phyloP scores from a whole-genome alignment of 2,888 invertebrate genomes.

The Dinocampus coccinellae region DNA sequence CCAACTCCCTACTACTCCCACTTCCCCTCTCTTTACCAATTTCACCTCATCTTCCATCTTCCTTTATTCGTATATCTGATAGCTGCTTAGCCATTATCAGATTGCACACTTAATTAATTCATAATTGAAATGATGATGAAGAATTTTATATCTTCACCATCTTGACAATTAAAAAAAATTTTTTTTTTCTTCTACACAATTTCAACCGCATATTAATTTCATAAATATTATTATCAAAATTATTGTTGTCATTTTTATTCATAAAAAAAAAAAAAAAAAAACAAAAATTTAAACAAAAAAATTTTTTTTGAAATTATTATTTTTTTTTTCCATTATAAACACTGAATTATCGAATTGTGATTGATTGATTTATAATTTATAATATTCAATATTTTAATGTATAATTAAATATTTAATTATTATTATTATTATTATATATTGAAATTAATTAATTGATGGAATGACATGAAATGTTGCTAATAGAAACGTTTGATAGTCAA shows the following conservation, averaged over 20 bases:
- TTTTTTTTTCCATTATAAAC: too few relatives aligned
- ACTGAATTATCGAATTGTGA: too few relatives aligned
- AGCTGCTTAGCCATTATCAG: not conserved
- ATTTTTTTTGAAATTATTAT: too few relatives aligned
- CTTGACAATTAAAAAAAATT: not conserved
- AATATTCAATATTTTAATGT: too few relatives aligned
- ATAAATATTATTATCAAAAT: too few relatives aligned
- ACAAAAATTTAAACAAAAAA: too few relatives aligned
- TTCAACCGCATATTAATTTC: not conserved
- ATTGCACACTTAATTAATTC: not conserved
- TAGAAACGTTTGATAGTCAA: not conserved
- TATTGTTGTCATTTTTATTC: too few relatives aligned
- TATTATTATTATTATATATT: too few relatives aligned
- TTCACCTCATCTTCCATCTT: not conserved
- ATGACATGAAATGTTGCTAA: not conserved
- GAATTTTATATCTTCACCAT: not conserved
- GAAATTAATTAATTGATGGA: not conserved
- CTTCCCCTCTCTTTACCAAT: not conserved
- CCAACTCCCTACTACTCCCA: not conserved
- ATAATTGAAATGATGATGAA: conserved; percentile 5
- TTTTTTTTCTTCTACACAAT: not conserved
- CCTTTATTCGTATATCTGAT: not conserved
- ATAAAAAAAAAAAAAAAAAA: too few relatives aligned
- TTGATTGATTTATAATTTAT: too few relatives aligned
- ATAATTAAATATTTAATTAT: too few relatives aligned